Evolutionary conservation across 2,888 invertebrate species (phyloP), one percentile per base, ranked within the genome.

Genomic region (Stegana nigrithorax): DNA sequence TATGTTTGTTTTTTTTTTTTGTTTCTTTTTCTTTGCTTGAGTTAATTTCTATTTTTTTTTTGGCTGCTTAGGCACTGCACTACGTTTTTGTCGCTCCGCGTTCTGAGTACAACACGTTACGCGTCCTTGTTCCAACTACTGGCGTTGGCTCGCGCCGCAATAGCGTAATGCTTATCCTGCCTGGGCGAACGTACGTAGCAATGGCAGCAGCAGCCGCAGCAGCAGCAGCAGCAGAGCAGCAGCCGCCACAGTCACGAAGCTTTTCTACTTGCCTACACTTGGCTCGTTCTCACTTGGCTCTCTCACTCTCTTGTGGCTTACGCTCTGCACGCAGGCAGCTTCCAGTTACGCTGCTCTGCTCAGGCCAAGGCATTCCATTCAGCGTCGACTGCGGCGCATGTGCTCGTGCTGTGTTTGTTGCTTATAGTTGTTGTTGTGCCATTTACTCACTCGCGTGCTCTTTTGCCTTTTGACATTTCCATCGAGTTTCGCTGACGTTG

Each of bases 61-160:
- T 39, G n/a, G n/a, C n/a, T n/a, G 26, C 12, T 32, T 12, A 32
- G 6, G 32, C 32, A 32, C 12, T 32, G 32, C 6, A 32, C 2
- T 25, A 14, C 14, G 26, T 32, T 68, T 62, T 47, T 36, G 62
- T 51, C 59, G 45, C 26, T 27, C 50, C 61, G 51, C 50, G 60
- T 59, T 62, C 26, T 63, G 68, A 68, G 72, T 74, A 78, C 73
- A 79, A 73, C 75, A 78, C 81, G 80, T 73, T 76, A 78, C 81
- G 81, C 83, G 84, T 83, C 84, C 84, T 84, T 83, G 81, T 83
- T 84, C 70, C 76, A 82, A 84, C 83, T 84, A 78, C 82, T 73
- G 79, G 72, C 71, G 75, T 72, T 74, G 64, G 59, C 73, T 69
- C 65, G 39, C 64, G 66, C 64, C 63, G 51, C 51, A 44, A 69